Conservation (phyloP, 2,797 vertebrate genomes). For the Hylomyscus alleni region DNA sequence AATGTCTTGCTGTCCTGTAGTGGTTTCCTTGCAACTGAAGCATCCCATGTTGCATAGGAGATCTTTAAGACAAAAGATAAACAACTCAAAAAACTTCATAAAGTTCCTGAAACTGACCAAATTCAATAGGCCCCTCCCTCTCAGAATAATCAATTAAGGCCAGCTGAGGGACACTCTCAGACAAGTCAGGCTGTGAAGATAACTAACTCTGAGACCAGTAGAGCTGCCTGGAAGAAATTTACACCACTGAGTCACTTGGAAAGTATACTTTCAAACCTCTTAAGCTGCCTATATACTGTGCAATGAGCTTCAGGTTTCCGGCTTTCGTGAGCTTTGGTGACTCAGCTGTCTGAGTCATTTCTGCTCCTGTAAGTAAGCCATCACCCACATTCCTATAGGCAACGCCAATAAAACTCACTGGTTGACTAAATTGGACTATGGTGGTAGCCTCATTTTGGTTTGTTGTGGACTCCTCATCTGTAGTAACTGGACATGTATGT, state of each 20-base stretch:
- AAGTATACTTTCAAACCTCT: not conserved
- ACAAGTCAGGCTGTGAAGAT: not conserved
- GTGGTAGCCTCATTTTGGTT: not conserved
- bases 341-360: not conserved
- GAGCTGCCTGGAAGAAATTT: not conserved
- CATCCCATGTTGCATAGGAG: not conserved
- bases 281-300: not conserved
- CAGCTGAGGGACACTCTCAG: not conserved
- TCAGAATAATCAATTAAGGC: not conserved
- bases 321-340: no score
- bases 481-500: not conserved
- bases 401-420: not conserved
- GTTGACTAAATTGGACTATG: not conserved
- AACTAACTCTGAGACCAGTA: not conserved
- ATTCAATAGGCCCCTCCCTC: not conserved
- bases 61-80: not conserved
- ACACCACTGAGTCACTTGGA: not conserved
- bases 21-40: not conserved
- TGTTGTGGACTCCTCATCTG: not conserved
- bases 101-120: not conserved
- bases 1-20: not conserved
- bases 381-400: not conserved
- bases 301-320: not conserved
- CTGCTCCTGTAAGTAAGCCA: not conserved
- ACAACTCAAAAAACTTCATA: not conserved